Conservation (phyloP, 2,113 vertebrate species). For the Balaenoptera acutorostrata region DNA sequence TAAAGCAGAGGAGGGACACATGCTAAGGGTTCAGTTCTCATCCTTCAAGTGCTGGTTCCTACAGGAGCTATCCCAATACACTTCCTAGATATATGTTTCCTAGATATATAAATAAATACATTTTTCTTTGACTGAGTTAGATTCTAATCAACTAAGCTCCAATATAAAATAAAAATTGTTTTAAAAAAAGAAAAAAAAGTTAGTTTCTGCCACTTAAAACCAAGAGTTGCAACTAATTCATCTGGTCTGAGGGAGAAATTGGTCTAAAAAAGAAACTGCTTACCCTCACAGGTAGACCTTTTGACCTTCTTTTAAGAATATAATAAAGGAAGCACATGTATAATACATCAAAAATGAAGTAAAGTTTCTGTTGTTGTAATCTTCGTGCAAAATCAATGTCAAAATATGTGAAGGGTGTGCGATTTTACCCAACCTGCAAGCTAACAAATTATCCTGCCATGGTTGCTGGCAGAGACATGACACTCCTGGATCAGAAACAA, state of each 20-base stretch:
- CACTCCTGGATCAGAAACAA: not conserved
- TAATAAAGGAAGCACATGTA: not conserved
- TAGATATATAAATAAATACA: not conserved
- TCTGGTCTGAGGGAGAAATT: not conserved
- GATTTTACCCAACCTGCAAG: not conserved
- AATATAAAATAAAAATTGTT: not conserved
- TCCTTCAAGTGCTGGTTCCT: not conserved
- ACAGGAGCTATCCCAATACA: not conserved
- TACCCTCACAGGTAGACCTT: not conserved
- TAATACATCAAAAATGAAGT: not conserved
- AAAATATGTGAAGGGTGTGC: not conserved
- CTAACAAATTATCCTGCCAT: not conserved
- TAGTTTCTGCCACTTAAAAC: not conserved
- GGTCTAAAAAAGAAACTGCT: not conserved
- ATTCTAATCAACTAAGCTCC: not conserved
- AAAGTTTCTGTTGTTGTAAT: not conserved
- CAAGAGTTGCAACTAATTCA: not conserved
- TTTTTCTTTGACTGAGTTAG: not conserved
- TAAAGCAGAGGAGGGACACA: not conserved
- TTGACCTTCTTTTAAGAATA: not conserved
- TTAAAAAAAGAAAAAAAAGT: accelerated
- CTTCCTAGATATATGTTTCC: not conserved
- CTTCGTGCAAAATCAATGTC: not conserved
- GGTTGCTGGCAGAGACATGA: not conserved
- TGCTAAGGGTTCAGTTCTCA: not conserved